Base-by-base conservation (phyloP, 2,888 invertebrate genomes). In the Lepidocyrtinus sp. region DNA sequence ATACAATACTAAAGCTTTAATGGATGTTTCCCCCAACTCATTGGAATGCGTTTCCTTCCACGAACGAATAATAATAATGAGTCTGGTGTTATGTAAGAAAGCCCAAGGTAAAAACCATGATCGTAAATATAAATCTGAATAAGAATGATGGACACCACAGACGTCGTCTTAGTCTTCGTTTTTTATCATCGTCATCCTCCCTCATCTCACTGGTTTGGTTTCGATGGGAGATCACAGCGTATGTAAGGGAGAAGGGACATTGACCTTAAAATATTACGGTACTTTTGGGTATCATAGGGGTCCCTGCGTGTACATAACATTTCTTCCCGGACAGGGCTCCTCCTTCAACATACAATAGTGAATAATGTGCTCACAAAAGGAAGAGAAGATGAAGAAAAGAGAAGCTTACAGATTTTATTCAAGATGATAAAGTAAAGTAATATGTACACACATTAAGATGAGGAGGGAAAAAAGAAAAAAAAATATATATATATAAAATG, bases 191-290 rank as follows among this genome's bases (percentile, higher is more conserved):
- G 36, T 36, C 36, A 36, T 36, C 36, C 36, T 36, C 36, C 36
- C 12, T 36, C 36, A 36, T 36, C 12, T 5, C 36, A 36, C 3
- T 1, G 7, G 25, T n/a, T 63, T 15, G 22, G 22, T n/a, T 12
- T 26, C n/a, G 26, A 17, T 26, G 17, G 26, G 26, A 64, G 7
- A 64, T 26, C 36, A 36, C 12, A 7, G 12, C 36, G 5, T 36
- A 36, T 36, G 5, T 36, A 36, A 36, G 36, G 36, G 36, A 36
- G 36, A 67, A 71, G 75, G 82, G 75, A 73, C 82, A 78, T 82
- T 82, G 82, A 82, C 82, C 82, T 78, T 75, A 65, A 69, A 72
- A 71, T 64, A 67, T 82, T 82, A 82, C 82, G 82, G 82, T 79
- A 82, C 82, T 79, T 79, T 79, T 68, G 27, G 27, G 36, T 36